Conservation (phyloP, 64 coral and sea anemone species). For the Montipora sp. region DNA sequence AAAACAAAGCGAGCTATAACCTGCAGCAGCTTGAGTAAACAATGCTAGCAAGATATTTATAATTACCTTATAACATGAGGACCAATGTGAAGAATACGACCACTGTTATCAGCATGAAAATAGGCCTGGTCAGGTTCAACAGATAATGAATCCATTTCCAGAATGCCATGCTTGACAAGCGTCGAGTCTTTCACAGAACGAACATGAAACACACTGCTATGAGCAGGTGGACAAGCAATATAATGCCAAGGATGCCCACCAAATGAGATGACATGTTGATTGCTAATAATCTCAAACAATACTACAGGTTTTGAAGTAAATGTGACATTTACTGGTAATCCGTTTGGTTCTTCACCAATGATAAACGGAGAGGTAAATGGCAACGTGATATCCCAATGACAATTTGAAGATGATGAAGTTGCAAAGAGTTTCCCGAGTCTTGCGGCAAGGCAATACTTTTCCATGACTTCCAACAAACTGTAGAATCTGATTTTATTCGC, state of each 20-base stretch:
- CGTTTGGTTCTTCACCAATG: constrained; percentile 73
- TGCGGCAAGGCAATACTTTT: constrained; percentile 54
- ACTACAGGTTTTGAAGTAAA: constrained; percentile 73
- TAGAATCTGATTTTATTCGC: constrained; percentile 68
- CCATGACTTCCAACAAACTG: constrained; percentile 73
- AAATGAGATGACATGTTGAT: constrained; percentile 89
- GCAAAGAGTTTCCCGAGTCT: constrained; percentile 53
- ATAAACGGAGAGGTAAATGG: neutral
- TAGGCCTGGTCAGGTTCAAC: constrained; percentile 82
- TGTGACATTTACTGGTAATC: constrained; percentile 84
- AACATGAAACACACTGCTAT: constrained; percentile 76
- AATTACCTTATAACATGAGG: constrained; percentile 73
- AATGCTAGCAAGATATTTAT: neutral
- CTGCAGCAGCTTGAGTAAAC: no score
- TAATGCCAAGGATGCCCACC: constrained; percentile 91
- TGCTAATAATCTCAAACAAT: constrained; percentile 78
- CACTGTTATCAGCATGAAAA: constrained; percentile 90
- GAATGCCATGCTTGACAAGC: constrained; percentile 55
- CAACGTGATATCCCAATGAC: neutral
- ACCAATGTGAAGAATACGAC: constrained; percentile 84
- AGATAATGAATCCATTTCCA: constrained; percentile 59
- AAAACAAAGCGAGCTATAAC: no score
- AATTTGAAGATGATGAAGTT: neutral
- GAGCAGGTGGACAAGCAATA: constrained; percentile 52
- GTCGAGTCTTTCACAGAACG: constrained; percentile 47